Base-by-base conservation (phyloP, 2,888 invertebrate genomes). In the Leptinotarsa haldemani region DNA sequence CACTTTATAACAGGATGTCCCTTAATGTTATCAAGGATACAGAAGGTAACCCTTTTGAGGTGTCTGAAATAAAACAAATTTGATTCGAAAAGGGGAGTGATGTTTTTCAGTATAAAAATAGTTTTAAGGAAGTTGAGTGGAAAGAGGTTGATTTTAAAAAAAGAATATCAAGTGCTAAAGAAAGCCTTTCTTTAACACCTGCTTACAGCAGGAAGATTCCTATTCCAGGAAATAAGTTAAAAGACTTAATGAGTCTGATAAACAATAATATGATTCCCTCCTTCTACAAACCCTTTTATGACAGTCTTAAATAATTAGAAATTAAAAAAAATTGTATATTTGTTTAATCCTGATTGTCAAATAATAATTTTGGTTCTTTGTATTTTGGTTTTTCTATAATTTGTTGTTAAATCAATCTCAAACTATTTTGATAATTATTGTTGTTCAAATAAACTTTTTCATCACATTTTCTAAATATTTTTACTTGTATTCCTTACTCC, bases 201-300 rank as follows among this genome's bases (percentile, higher is more conserved):
- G 15, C 30, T 18, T 69, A 76, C 46, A 30, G 1, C 4, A 65
- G 30, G 13, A 65, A 50, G 25, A 40, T 74, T 25, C 18, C n/a
- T n/a, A 3, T 76, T 18, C 16, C 74, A 1, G 69, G 74, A n/a
- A 76, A 74, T 25, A 76, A 76, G 64, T 65, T 48, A 70, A 63
- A 50, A 20, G 71, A 70, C 61, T 18, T 75, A 13, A 63, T 56
- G n/a, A 70, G 25, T 53, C 25, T 70, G 7, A 52, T 61, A 18
- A 22, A 68, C 4, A 69, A 22, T 25, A 76, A 73, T 18, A 68
- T 73, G 16, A 74, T 76, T 69, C 76, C 76, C 2, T 1, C 40
- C 22, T 71, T 63, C 46, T 76, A 76, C 40, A 56, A 66, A 73
- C 16, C 30, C 18, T 73, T 70, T 68, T 70, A 48, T 65, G 65